A percentile compares a stretch with the other conserved stretches of the same genome.
phyloP scores from a whole-genome alignment of 2,797 vertebrate species.

The Gymnoscopelus braueri region DNA sequence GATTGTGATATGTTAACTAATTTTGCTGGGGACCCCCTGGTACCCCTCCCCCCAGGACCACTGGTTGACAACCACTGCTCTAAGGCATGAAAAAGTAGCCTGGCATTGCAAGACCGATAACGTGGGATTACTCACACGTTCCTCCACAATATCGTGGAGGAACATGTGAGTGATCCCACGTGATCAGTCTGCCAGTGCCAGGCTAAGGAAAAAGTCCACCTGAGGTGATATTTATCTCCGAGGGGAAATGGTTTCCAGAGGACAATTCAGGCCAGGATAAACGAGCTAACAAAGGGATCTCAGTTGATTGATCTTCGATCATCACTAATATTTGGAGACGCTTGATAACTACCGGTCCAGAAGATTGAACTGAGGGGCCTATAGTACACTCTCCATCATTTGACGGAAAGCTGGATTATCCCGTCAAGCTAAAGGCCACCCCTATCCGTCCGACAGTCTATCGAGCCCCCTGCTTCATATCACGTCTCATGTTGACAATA shows the following conservation, averaged over 20 bases:
- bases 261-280: constrained; percentile 64
- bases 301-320: constrained; percentile 69
- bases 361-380: constrained; percentile 58
- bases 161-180: no score
- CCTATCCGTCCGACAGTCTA: constrained; percentile 70
- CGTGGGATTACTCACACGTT: no score
- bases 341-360: constrained; percentile 66
- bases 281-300: constrained; percentile 66
- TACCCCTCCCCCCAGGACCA: no score
- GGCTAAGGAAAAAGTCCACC: constrained; percentile 62
- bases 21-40: no score
- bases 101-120: no score
- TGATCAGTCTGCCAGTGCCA: no score
- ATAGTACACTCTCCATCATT: constrained; percentile 62
- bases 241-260: constrained; percentile 32
- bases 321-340: constrained; percentile 60
- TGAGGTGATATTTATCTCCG: constrained; percentile 61
- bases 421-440: constrained; percentile 72
- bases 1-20: no score
- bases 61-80: no score
- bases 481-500: constrained; percentile 56
- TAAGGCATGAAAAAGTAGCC: no score
- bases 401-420: constrained; percentile 77
- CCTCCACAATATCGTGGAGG: no score
- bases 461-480: constrained; percentile 57